Base-by-base conservation (phyloP, 2,797 vertebrate species). In the Eospalax fontanierii region DNA sequence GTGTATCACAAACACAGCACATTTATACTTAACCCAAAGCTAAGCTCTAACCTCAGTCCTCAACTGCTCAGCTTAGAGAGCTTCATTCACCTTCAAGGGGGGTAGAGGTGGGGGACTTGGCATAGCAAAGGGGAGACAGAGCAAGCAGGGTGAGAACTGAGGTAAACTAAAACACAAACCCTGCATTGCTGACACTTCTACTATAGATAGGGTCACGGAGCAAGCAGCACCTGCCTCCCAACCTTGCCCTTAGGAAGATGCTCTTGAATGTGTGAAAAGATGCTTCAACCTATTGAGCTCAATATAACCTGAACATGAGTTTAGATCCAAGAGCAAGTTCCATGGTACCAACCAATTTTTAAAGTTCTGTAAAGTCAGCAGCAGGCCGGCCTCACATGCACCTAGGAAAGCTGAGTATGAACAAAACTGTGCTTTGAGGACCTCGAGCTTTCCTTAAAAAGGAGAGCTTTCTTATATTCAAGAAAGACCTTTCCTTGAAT, bases 401-500 rank as follows among this genome's bases (percentile, higher is more conserved):
- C 30, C 46, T 68, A 50, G 54, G 22, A 88, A 94, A 84, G 19
- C 33, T 79, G 61, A 59, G 35, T 4, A 35, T 22, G 82, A 30
- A 75, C n/a, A 70, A n/a, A 38, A 87, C 19, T 35, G 50, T 57
- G 16, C 19, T 4, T 59, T 40, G 50, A 71, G 40, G 35, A 70
- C 0, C 74, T 43, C 2, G 7, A n/a, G 19, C 33, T 33, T 1
- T 43, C 74, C 50, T 93, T 95, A 89, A 86, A 93, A 93, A 46
- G 59, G 90, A 91, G 96, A 61, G 84, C 90, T 94, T 92, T 87
- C 71, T 96, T 96, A 21, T 43, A 79, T 61, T 85, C 38, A 40
- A 57, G 74, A 90, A 97, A 97, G 94, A 90, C 90, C 68, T 88
- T 92, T 90, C 86, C 94, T 78, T 91, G 81, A 95, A 93, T 94